phyloP scores from a whole-genome alignment of 1,140 invertebrate species.

The Cheumatopsyche charites region DNA sequence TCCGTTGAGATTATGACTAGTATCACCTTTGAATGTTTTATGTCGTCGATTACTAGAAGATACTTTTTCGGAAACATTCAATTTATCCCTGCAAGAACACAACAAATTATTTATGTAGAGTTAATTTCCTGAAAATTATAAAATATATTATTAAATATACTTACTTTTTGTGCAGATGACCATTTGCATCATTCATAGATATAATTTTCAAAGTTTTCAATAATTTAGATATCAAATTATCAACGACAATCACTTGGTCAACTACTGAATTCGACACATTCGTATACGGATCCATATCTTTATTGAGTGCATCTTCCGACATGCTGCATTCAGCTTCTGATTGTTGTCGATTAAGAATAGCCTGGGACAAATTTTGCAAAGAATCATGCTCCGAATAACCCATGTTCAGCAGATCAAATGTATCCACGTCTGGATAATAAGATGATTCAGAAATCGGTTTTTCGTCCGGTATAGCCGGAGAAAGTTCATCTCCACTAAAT shows the following conservation, averaged over 20 bases:
- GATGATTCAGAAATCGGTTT: conserved; percentile 50
- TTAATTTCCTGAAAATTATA: too few relatives aligned
- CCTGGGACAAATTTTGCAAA: conserved; percentile 69
- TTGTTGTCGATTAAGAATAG: conserved; percentile 66
- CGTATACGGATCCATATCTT: conserved; percentile 55
- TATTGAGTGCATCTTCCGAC: conserved; percentile 49
- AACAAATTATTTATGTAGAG: too few relatives aligned
- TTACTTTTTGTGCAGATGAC: conserved; percentile 59
- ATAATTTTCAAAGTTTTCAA: conserved; percentile 76
- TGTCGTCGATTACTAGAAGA: background rate
- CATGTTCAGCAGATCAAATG: conserved; percentile 32
- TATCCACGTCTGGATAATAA: conserved; percentile 51
- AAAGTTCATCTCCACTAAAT: conserved; percentile 59
- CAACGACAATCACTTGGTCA: conserved; percentile 76
- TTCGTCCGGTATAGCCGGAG: conserved; percentile 52
- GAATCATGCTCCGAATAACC: conserved; percentile 64
- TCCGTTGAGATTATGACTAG: conserved; percentile 27
- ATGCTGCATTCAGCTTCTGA: conserved; percentile 59
- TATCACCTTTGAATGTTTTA: background rate
- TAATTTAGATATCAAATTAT: conserved; percentile 75
- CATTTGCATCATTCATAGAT: conserved; percentile 69
- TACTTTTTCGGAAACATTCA: conserved; percentile 18
- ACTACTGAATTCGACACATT: conserved; percentile 54
- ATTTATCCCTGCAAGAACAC: conserved; percentile 24
- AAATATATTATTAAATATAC: conserved; percentile 37